phyloP scores from a whole-genome alignment of 1,140 invertebrate species.

The Araneus ventricosus region DNA sequence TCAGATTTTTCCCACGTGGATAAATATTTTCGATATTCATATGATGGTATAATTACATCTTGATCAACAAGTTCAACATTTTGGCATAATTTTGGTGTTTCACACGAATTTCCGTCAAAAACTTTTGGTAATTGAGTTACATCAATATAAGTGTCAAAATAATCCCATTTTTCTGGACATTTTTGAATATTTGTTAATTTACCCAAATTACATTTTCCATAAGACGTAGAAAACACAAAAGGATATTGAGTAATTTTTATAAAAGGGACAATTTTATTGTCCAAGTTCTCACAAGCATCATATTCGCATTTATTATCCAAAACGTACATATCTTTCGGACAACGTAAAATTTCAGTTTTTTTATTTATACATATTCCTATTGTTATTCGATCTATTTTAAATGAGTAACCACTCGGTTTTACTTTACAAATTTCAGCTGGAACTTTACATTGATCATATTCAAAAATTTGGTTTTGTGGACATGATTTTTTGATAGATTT shows the following conservation, averaged over 20 bases:
- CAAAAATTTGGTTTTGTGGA: not conserved
- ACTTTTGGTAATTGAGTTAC: conserved; percentile 4
- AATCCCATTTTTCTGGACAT: not conserved
- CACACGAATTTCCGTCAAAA: not conserved
- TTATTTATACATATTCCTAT: not conserved
- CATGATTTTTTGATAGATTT: not conserved
- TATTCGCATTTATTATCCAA: conserved; percentile 36
- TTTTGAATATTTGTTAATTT: not conserved
- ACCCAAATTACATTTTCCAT: not conserved
- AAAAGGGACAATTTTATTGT: not conserved
- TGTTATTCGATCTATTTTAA: not conserved
- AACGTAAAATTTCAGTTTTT: not conserved
- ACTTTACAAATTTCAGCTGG: not conserved
- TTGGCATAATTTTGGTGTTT: conserved; percentile 7
- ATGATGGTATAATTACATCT: not conserved
- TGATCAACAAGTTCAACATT: conserved; percentile 6
- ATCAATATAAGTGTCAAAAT: not conserved
- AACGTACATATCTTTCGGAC: not conserved
- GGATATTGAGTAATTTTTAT: not conserved
- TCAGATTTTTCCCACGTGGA: not conserved
- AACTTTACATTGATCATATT: not conserved
- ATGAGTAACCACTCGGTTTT: not conserved
- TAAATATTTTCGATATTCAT: not conserved
- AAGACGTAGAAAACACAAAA: not conserved
- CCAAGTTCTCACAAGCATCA: not conserved